phyloP scores from a whole-genome alignment of 2,113 vertebrate genomes.

The Notechis scutatus region DNA sequence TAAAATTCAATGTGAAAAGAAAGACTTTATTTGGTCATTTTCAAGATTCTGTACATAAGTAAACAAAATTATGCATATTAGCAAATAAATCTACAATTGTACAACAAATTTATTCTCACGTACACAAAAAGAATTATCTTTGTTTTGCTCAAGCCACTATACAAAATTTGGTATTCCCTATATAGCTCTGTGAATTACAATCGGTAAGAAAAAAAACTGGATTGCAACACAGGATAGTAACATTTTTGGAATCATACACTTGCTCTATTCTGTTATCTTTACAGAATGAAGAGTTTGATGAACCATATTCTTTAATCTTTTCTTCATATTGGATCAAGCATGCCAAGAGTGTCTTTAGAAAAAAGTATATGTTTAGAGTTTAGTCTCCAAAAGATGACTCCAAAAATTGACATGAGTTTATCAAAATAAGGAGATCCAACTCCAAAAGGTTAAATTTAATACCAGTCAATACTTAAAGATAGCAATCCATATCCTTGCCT shows the following conservation, averaged over 20 bases:
- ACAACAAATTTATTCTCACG: not conserved
- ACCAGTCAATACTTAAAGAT: not conserved
- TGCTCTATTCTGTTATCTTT: not conserved
- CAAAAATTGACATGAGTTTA: not conserved
- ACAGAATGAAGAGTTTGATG: not conserved
- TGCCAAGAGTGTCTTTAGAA: not conserved
- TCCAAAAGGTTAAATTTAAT: not conserved
- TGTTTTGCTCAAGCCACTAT: not conserved
- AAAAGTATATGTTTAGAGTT: not conserved
- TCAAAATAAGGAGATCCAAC: not conserved
- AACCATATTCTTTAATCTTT: not conserved
- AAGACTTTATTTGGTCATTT: not conserved
- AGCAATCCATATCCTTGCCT: not conserved
- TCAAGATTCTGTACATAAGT: not conserved
- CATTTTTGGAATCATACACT: not conserved
- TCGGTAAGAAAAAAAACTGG: not conserved
- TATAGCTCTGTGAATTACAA: not conserved
- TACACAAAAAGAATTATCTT: not conserved
- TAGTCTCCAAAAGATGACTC: not conserved
- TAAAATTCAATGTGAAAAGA: not conserved
- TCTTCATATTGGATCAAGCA: not conserved
- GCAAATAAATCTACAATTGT: not conserved
- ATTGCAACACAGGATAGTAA: not conserved
- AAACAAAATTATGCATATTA: not conserved
- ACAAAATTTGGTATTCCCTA: not conserved